These are phyloP conservation scores for Drosophila sturtevanti DNA, from an alignment of 1,140 invertebrate genomes.

Conservation along the genomic window DNA sequence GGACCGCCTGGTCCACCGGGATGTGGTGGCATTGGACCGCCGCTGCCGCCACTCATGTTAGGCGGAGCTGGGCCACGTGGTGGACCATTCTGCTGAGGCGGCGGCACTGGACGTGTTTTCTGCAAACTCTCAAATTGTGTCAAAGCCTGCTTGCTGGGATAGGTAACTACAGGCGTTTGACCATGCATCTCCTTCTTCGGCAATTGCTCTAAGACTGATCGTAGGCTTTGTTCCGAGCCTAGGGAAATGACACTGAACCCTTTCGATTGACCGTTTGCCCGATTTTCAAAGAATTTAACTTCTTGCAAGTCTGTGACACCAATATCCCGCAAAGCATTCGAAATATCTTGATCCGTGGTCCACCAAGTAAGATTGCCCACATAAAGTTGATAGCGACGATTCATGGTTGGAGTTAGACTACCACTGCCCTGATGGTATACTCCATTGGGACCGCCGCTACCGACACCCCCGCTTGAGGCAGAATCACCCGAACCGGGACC, in stretches of 20 bases:
- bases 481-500: constrained; percentile 60
- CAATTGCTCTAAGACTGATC: constrained; percentile 95
- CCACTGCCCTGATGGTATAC: constrained; percentile 87
- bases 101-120: constrained; percentile 91
- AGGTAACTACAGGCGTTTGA: constrained; percentile 96
- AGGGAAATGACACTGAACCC: constrained; percentile 97
- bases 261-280: constrained; percentile 99
- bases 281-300: constrained; percentile 99
- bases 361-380: constrained; percentile 98
- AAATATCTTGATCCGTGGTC: constrained; percentile 98
- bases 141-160: constrained; percentile 94
- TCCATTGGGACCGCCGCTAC: constrained; percentile 84
- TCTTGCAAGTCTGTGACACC: constrained; percentile 97
- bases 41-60: constrained; percentile 57
- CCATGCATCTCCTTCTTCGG: constrained; percentile 97
- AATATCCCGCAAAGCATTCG: constrained; percentile 92
- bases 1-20: constrained; percentile 76
- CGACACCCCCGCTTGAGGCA: constrained; percentile 38
- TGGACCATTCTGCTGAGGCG: constrained; percentile 85
- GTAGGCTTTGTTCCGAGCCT: constrained; percentile 95
- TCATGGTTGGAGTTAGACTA: constrained; percentile 88
- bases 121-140: constrained; percentile 94
- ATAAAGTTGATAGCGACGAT: constrained; percentile 94
- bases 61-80: constrained; percentile 83
- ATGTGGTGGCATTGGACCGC: constrained; percentile 82